These are phyloP conservation scores for Scaptomyza caliginosa DNA, from an alignment of 2,888 invertebrate genomes.

Conservation along the genomic window DNA sequence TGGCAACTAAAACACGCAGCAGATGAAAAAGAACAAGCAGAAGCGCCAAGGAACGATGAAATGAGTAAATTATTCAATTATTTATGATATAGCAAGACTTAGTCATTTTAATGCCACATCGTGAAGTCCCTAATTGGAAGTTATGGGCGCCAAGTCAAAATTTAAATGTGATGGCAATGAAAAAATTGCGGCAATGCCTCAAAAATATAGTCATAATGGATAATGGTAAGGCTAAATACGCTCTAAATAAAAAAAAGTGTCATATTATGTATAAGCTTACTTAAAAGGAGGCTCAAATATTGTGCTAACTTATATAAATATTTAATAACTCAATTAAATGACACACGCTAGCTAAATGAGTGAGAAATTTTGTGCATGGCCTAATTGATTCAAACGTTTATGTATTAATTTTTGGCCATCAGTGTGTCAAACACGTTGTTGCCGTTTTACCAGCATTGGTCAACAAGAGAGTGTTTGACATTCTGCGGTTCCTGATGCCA, in stretches of 20 bases:
- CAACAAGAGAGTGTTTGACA: conserved; percentile 1
- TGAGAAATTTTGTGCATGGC: conserved; percentile 60
- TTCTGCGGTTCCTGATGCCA: conserved; percentile 38
- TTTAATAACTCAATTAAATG: conserved; percentile 19
- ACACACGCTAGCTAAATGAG: conserved; percentile 56
- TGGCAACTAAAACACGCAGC: conserved; percentile 25
- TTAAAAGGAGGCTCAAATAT: too few relatives aligned
- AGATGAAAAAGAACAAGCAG: not conserved
- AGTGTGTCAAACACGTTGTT: not conserved
- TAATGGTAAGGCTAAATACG: not conserved
- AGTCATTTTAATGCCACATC: conserved; percentile 42
- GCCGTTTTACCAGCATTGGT: not conserved
- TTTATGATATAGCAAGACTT: conserved; percentile 57
- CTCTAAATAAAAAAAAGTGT: not conserved
- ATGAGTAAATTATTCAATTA: conserved; percentile 74
- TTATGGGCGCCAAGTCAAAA: conserved; percentile 46
- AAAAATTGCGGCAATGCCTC: conserved; percentile 20
- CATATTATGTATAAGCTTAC: too few relatives aligned
- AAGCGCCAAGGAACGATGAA: conserved; percentile 20
- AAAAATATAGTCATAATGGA: conserved; percentile 46
- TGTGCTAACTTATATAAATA: too few relatives aligned
- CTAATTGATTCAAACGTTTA: conserved; percentile 61
- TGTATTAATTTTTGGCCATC: conserved; percentile 47
- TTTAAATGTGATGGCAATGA: conserved; percentile 4
- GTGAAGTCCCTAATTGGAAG: conserved; percentile 62